Percentiles rank a stretch among this genome's conserved stretches.
Conservation (phyloP, 35 echinoderm and acorn worm genomes). For the Strongylocentrotus purpuratus region DNA sequence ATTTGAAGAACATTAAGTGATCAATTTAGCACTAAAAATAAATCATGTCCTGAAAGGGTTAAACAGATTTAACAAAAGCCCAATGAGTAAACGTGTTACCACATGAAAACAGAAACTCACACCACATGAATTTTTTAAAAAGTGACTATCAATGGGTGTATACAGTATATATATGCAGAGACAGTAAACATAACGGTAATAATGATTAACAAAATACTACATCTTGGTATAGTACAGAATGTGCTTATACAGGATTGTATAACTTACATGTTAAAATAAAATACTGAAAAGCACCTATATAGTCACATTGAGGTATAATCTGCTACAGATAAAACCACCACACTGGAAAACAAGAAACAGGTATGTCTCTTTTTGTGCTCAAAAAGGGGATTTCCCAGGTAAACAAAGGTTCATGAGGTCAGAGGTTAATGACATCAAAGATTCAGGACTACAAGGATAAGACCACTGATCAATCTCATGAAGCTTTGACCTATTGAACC, state of each 20-base stretch:
- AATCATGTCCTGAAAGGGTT: too few species aligned
- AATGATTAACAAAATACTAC: not conserved
- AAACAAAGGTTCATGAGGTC: not conserved
- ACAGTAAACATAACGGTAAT: not conserved
- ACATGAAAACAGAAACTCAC: not conserved
- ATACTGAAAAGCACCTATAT: conserved; percentile 12
- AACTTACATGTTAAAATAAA: not conserved
- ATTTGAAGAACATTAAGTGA: too few species aligned
- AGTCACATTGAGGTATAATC: not conserved
- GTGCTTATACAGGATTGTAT: not conserved
- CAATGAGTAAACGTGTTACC: not conserved
- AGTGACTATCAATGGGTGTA: not conserved
- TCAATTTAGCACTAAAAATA: too few species aligned
- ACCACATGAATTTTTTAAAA: not conserved
- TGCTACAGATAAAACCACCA: not conserved
- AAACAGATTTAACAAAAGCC: not conserved
- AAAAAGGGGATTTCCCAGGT: not conserved
- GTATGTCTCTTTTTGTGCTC: not conserved
- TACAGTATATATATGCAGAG: not conserved
- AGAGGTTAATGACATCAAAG: not conserved
- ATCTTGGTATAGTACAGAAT: not conserved
- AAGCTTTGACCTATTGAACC: not conserved
- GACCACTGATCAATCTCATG: not conserved
- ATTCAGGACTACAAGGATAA: not conserved
- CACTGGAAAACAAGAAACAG: not conserved